Conservation (phyloP, 2,797 vertebrate species). For the Darevskia mixta region DNA sequence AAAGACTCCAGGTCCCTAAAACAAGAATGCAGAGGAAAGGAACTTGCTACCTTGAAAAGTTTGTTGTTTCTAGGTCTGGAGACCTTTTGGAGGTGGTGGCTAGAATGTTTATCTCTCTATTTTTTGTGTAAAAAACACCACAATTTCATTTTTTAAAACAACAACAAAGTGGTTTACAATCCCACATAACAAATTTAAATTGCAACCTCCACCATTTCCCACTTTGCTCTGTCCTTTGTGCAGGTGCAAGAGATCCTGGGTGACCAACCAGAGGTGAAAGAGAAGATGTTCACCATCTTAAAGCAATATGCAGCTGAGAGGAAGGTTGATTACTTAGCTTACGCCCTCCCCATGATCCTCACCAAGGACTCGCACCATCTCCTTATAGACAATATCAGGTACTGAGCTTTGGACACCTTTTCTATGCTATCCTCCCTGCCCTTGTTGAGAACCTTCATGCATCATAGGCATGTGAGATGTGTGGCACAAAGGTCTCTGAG, state of each 20-base stretch:
- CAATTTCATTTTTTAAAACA: no score
- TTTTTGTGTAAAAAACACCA: no score
- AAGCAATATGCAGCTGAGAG: slow-evolving; percentile 94
- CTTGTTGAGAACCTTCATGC: not conserved
- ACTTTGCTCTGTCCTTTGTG: not conserved
- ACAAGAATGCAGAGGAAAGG: no score
- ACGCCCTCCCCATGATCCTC: slow-evolving; percentile 86
- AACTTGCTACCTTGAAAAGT: no score
- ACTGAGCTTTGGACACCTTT: slow-evolving; percentile 7
- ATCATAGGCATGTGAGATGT: fast-evolving
- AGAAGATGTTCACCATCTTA: slow-evolving; percentile 88
- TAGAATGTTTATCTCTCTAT: no score
- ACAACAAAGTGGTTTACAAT: no score
- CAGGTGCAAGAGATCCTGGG: slow-evolving; percentile 92
- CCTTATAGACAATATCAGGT: slow-evolving; percentile 95
- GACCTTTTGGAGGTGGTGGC: no score
- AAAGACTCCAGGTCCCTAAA: not conserved
- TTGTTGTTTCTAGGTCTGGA: no score
- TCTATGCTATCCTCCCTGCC: fast-evolving
- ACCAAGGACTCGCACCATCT: slow-evolving; percentile 86
- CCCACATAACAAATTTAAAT: no score
- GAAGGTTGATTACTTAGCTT: slow-evolving; percentile 91
- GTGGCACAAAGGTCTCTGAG: not conserved
- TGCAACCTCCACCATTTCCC: fast-evolving
- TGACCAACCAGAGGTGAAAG: slow-evolving; percentile 87